Evolutionary conservation across 2,113 vertebrate genomes (phyloP).

Genomic region (Cynocephalus volans): DNA sequence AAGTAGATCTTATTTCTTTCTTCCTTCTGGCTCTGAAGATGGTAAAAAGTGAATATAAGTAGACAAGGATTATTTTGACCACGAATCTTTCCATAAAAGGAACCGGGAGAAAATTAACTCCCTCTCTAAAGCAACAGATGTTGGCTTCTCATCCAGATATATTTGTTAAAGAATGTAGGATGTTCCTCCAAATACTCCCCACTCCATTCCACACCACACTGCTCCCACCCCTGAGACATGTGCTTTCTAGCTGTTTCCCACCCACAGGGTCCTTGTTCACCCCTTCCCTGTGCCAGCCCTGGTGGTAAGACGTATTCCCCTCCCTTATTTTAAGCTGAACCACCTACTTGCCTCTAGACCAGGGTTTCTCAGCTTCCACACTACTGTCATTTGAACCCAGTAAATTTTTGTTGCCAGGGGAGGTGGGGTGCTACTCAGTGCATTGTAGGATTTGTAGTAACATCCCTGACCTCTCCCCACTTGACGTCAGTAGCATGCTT

Average conservation of each 20-base stretch:
- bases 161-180: slow-evolving; percentile 17
- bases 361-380: not conserved
- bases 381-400: not conserved
- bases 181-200: not conserved
- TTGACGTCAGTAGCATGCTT: not conserved
- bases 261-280: not conserved
- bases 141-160: not conserved
- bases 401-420: not conserved
- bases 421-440: no score
- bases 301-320: not conserved
- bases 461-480: not conserved
- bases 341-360: not conserved
- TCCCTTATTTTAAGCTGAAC: not conserved
- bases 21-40: not conserved
- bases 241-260: not conserved
- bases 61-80: not conserved
- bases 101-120: not conserved
- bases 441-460: not conserved
- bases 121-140: slow-evolving; percentile 35
- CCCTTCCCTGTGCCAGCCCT: not conserved
- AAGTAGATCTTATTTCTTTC: not conserved
- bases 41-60: not conserved
- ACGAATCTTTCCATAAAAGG: slow-evolving; percentile 51
- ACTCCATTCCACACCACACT: not conserved
- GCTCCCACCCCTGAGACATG: not conserved